Base-by-base conservation (phyloP, 2,113 vertebrate genomes). In the Plecturocebus donacophilus region DNA sequence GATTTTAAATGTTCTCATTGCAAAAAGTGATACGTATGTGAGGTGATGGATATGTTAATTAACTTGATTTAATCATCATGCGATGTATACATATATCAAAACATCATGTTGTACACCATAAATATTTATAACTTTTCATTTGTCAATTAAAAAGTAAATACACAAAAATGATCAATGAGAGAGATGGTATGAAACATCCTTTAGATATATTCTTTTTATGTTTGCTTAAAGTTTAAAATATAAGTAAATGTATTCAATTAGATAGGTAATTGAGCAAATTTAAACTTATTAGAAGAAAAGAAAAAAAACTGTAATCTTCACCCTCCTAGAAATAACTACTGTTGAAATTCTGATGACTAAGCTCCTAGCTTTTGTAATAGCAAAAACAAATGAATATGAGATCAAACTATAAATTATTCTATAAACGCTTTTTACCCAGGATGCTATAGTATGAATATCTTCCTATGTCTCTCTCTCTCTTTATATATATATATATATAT, bases 31-130 rank as follows among this genome's bases (percentile, higher is more conserved):
- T 85, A 89, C 71, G 35, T 61, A 42, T 52, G 40, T 88, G 52
- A 89, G 71, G 61, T 93, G 91, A 71, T n/a, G 54, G 95, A 73
- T 94, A 94, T 45, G 73, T 64, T 86, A 90, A 90, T 90, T 49
- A 90, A 54, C 81, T 73, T 90, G 80, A 71, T 71, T 80, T 52
- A 93, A 80, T 93, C 80, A 85, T 86, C 52, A 49, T 23, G 52
- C 21, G 47, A 79, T 71, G 52, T 58, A 47, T 83, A 58, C 32
- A 68, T 84, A 40, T 38, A 92, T 82, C 71, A 93, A 68, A 76
- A 40, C 20, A 42, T 84, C 85, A 77, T n/a, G 21, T 21, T 32
- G 27, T 54, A 73, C 25, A 81, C 23, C 42, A 80, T 17, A 79
- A 80, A 73, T 90, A 84, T 58, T 84, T 96, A 70, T 8, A 79